These are phyloP conservation scores for Trematomus bernacchii DNA, from an alignment of 2,797 vertebrate species.

Conservation along the genomic window DNA sequence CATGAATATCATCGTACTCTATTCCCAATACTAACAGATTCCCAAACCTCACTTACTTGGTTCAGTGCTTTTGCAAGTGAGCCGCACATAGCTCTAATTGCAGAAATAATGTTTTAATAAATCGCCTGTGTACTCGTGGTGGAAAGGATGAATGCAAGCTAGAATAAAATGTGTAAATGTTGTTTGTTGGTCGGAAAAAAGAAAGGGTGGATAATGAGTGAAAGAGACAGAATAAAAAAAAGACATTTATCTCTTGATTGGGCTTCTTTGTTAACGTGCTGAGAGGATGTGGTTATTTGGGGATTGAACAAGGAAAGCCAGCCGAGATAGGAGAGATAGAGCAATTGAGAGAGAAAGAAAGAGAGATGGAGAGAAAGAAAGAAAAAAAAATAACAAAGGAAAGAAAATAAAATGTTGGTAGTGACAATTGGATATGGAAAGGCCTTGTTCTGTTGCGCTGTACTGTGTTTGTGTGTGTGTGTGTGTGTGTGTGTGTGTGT, in stretches of 20 bases:
- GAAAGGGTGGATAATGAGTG: constrained; percentile 5
- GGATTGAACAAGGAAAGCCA: constrained; percentile 53
- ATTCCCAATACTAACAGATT: constrained; percentile 41
- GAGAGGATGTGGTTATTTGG: constrained; percentile 63
- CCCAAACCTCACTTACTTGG: constrained; percentile 55
- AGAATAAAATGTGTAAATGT: constrained; percentile 31
- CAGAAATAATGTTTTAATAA: constrained; percentile 62
- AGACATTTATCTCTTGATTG: constrained; percentile 56
- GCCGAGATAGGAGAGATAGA: constrained; percentile 44
- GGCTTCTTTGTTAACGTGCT: constrained; percentile 59
- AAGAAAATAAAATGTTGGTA: constrained; percentile 3
- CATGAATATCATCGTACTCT: constrained; percentile 31
- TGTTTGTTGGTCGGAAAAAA: constrained; percentile 22
- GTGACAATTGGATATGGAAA: constrained; percentile 17
- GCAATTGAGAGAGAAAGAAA: constrained; percentile 2
- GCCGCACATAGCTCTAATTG: constrained; percentile 50
- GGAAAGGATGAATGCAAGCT: constrained; percentile 33
- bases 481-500: constrained; percentile 12
- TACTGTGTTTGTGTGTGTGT: constrained; percentile 1
- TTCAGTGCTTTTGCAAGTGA: constrained; percentile 58
- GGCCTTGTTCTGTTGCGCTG: constrained; percentile 51
- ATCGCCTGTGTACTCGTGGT: constrained; percentile 36
- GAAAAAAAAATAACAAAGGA: constrained; percentile 11
- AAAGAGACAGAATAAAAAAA: constrained; percentile 30
- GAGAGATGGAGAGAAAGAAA: constrained; percentile 14